Conservation (phyloP, 2,888 invertebrate species). For the Morpho achilles region DNA sequence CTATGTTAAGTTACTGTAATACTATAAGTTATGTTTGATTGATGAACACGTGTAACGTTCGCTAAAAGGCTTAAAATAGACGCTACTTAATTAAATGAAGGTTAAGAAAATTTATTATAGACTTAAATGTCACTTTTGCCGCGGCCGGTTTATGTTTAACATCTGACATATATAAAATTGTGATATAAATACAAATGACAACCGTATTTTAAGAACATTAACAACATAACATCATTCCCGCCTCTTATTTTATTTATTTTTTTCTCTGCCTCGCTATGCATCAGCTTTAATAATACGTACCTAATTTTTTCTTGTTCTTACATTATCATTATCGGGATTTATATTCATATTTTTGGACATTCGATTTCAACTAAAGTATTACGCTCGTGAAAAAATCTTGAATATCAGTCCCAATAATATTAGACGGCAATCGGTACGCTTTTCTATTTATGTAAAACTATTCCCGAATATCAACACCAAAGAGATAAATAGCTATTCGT, state of each 20-base stretch:
- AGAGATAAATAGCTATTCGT: slow-evolving; percentile 20
- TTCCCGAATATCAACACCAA: slow-evolving; percentile 19
- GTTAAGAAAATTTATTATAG: no score
- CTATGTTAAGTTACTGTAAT: no score
- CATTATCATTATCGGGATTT: not conserved
- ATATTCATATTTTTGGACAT: not conserved
- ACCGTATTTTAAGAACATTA: slow-evolving; percentile 37
- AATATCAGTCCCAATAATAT: not conserved
- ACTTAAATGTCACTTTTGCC: slow-evolving; percentile 20
- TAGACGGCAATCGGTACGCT: slow-evolving; percentile 15
- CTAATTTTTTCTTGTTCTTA: slow-evolving; percentile 4
- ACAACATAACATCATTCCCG: slow-evolving; percentile 47
- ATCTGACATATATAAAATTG: slow-evolving; percentile 36
- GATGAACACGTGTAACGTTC: no score
- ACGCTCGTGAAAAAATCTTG: not conserved
- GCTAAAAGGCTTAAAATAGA: no score
- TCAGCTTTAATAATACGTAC: slow-evolving; percentile 18
- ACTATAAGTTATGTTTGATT: no score
- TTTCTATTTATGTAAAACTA: slow-evolving; percentile 11
- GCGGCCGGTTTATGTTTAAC: slow-evolving; percentile 34
- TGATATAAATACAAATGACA: slow-evolving; percentile 46
- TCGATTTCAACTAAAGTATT: no score
- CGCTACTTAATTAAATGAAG: no score
- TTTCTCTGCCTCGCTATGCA: slow-evolving; percentile 48
- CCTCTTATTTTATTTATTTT: slow-evolving; percentile 49